These are phyloP conservation scores for Frieseomelitta varia DNA, from an alignment of 1,140 invertebrate genomes.

Conservation along the genomic window DNA sequence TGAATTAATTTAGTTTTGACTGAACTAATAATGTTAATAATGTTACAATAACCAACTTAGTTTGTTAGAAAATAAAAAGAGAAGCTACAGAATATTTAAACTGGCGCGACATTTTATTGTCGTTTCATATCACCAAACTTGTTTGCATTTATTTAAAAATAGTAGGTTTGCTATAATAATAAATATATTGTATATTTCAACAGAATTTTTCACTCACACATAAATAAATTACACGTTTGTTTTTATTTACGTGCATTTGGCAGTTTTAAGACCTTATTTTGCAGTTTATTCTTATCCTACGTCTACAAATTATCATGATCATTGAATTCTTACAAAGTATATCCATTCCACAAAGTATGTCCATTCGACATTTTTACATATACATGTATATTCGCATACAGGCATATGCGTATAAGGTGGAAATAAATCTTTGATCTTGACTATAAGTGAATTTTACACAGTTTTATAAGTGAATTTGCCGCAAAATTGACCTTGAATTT, in stretches of 20 bases:
- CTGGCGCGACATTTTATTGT: slow-evolving; percentile 43
- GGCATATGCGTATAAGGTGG: neutral
- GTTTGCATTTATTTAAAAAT: slow-evolving; percentile 29
- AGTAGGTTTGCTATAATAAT: neutral
- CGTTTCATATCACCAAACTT: slow-evolving; percentile 33
- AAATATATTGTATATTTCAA: slow-evolving; percentile 19
- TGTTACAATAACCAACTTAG: neutral
- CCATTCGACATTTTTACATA: neutral
- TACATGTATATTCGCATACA: neutral
- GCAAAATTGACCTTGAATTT: too few relatives aligned
- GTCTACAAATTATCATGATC: neutral
- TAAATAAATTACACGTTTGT: slow-evolving; percentile 41
- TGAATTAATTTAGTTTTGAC: neutral
- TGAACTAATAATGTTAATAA: slow-evolving; percentile 7
- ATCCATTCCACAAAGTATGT: neutral
- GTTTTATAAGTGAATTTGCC: too few relatives aligned
- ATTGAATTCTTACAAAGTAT: slow-evolving; percentile 1
- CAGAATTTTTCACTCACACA: slow-evolving; percentile 35
- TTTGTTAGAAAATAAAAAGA: slow-evolving; percentile 22
- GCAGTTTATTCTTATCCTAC: neutral
- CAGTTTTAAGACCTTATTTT: slow-evolving; percentile 17
- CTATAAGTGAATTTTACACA: too few relatives aligned
- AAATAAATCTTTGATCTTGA: too few relatives aligned
- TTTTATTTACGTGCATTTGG: slow-evolving; percentile 23
- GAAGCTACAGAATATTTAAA: slow-evolving; percentile 49